Evolutionary conservation across 2,888 invertebrate species (phyloP).

Genomic region (Geophilus truncorum): DNA sequence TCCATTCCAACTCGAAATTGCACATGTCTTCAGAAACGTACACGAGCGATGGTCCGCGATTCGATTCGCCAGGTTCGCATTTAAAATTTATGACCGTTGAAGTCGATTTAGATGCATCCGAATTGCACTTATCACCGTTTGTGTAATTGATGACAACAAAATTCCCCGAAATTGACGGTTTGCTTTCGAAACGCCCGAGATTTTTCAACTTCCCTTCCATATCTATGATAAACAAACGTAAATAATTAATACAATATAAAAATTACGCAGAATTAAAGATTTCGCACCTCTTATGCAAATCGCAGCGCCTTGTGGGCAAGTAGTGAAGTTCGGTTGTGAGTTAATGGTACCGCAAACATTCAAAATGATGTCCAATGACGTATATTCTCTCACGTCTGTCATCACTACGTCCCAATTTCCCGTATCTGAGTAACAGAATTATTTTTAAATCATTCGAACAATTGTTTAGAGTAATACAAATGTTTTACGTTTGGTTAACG

Average conservation of each 20-base stretch:
- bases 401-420: slow-evolving; percentile 24
- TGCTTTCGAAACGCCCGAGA: slow-evolving; percentile 21
- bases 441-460: no score
- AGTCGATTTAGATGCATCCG: background rate
- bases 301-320: slow-evolving; percentile 32
- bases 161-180: background rate
- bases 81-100: slow-evolving; percentile 27
- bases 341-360: slow-evolving; percentile 35
- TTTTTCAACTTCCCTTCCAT: background rate
- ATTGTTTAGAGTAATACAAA: background rate
- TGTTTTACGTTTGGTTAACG: slow-evolving; percentile 2
- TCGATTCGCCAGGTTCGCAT: slow-evolving; percentile 28
- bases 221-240: background rate
- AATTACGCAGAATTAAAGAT: background rate
- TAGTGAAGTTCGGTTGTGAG: background rate
- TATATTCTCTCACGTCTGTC: background rate
- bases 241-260: background rate
- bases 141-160: slow-evolving; percentile 18
- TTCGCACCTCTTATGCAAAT: slow-evolving; percentile 33
- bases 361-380: background rate
- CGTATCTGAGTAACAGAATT: background rate
- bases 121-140: background rate
- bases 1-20: slow-evolving; percentile 35
- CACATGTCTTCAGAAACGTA: slow-evolving; percentile 30
- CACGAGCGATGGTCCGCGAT: slow-evolving; percentile 22